Evolutionary conservation across 2,888 invertebrate genomes (phyloP), one percentile per base, ranked within the genome.

Genomic region (Cotesia congregata): DNA sequence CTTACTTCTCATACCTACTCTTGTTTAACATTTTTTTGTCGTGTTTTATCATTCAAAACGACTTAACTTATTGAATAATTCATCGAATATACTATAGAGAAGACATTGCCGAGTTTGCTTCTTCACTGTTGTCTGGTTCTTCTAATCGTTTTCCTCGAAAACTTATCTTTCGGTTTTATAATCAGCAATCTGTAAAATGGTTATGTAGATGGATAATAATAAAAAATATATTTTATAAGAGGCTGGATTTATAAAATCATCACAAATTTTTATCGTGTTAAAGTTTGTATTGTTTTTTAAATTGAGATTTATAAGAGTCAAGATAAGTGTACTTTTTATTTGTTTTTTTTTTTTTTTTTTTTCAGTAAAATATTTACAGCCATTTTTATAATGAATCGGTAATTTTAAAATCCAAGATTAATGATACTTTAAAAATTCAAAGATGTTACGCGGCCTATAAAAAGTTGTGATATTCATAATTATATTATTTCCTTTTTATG

Each of bases 11-110:
- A 72, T 61, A 72, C 61, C 39, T 62, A 59, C 40, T 38, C 71
- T 39, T n/a, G 17, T 30, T 59, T 41, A 30, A 40, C 41, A 17
- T 59, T 72, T 17, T 39, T 41, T 12, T 64, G 5, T 3, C 62
- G 50, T 67, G 50, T 59, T 71, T 59, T 41, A 30, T 73, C 50
- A 73, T 73, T 67, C 73, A 73, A 67, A 73, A n/a, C 38, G 38
- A 73, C 20, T 67, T 17, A 6, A 73, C 20, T 67, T 38, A 30
- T 50, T 73, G 73, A 73, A 73, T 73, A 67, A 73, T 73, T 73
- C 73, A 73, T 72, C 12, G 9, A 64, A 62, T 17, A 60, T n/a
- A 30, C 59, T 30, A 30, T 59, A n/a, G 59, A 70, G 70, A 41
- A 41, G 17, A 71, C 60, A 62, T 30, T 62, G 61, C 67, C 7